phyloP scores from a whole-genome alignment of 2,797 vertebrate species.

The Ctenochaetus hawaiiensis region DNA sequence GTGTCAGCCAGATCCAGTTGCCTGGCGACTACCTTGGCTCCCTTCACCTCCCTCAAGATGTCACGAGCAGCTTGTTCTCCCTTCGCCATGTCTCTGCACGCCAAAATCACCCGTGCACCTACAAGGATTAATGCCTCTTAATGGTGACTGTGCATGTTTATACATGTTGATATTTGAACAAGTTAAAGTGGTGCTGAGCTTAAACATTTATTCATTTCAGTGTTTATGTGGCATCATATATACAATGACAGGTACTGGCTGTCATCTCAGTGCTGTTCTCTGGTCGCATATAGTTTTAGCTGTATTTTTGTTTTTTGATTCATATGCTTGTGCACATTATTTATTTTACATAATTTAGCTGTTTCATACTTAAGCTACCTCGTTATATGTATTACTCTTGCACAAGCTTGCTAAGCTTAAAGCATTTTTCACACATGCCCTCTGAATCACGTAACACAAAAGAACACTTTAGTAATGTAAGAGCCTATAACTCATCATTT shows the following conservation, averaged over 20 bases:
- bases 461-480: background rate
- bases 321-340: background rate
- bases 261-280: no score
- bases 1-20: constrained; percentile 85
- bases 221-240: background rate
- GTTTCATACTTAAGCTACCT: constrained; percentile 8
- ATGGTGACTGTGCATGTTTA: constrained; percentile 4
- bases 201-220: constrained; percentile 1
- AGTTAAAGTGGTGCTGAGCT: background rate
- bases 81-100: constrained; percentile 82
- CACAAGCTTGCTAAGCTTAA: background rate
- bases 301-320: background rate
- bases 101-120: constrained; percentile 84
- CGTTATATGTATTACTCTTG: constrained; percentile 1
- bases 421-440: constrained; percentile 5
- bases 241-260: no score
- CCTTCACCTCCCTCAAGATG: constrained; percentile 76
- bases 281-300: background rate
- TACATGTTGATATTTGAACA: constrained; percentile 27
- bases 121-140: constrained; percentile 24
- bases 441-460: constrained; percentile 7
- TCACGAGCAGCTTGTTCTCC: constrained; percentile 80
- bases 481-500: constrained; percentile 7
- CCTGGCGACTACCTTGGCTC: constrained; percentile 74
- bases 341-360: background rate